Evolutionary conservation across 2,888 invertebrate genomes (phyloP).

Genomic region (Polydrusus pterygomalis): DNA sequence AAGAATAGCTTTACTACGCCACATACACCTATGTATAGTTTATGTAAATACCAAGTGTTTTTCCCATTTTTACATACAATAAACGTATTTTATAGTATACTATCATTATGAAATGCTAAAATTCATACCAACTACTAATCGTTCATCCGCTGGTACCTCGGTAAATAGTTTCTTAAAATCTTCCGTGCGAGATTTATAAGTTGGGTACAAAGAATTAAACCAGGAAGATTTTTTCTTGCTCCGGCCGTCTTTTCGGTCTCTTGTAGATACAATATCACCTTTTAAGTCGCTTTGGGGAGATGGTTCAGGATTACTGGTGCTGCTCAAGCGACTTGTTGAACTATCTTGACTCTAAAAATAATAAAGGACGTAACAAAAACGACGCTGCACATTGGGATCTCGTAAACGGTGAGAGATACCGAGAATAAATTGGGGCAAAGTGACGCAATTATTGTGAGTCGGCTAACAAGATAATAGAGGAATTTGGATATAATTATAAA

Average conservation of each 20-base stretch:
- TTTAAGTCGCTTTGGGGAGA: conserved; percentile 61
- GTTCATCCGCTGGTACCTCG: conserved; percentile 91
- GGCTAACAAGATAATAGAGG: too few species aligned
- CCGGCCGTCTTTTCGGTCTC: conserved; percentile 70
- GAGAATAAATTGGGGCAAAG: too few species aligned
- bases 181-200: conserved; percentile 94
- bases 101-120: too few species aligned
- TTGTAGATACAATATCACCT: conserved; percentile 62
- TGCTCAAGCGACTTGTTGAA: conserved; percentile 62
- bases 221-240: conserved; percentile 87
- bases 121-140: conserved; percentile 91
- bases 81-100: too few species aligned
- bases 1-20: too few species aligned
- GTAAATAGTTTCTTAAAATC: conserved; percentile 95
- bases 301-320: conserved; percentile 59
- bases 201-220: conserved; percentile 91
- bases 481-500: too few species aligned
- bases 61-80: too few species aligned
- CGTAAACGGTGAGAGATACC: too few species aligned
- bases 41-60: too few species aligned
- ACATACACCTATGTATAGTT: too few species aligned
- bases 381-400: too few species aligned
- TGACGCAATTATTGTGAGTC: too few species aligned
- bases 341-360: conserved; percentile 62
- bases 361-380: neutral